phyloP scores from a whole-genome alignment of 2,888 invertebrate species.

The Eristalis intricaria region DNA sequence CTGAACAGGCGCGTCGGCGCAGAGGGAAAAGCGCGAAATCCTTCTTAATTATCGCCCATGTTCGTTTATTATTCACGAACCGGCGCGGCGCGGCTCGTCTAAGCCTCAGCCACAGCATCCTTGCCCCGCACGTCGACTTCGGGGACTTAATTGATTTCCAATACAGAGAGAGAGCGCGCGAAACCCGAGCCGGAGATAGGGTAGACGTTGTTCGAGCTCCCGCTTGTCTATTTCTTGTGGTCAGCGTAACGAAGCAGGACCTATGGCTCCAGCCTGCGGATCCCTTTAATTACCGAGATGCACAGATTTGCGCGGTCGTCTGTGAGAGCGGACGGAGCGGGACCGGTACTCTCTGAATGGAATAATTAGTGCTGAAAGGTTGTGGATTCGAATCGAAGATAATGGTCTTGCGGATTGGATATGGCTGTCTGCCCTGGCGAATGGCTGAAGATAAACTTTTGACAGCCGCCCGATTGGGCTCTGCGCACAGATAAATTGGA shows the following conservation, averaged over 20 bases:
- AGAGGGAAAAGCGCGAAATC: slow-evolving; percentile 54
- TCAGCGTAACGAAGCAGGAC: slow-evolving; percentile 51
- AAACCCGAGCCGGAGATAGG: slow-evolving; percentile 13
- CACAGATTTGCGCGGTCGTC: slow-evolving; percentile 1
- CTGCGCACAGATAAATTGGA: slow-evolving; percentile 53
- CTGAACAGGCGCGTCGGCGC: background rate
- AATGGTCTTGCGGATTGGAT: slow-evolving; percentile 41
- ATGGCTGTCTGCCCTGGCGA: slow-evolving; percentile 32
- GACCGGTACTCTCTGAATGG: slow-evolving; percentile 44
- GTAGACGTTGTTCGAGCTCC: background rate
- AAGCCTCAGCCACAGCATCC: background rate
- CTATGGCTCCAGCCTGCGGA: slow-evolving; percentile 24
- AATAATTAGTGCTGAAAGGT: slow-evolving; percentile 71
- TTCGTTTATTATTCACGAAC: slow-evolving; percentile 72
- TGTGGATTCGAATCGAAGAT: slow-evolving; percentile 62
- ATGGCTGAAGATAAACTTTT: slow-evolving; percentile 61
- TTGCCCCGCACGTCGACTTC: background rate
- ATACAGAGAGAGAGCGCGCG: slow-evolving; percentile 9
- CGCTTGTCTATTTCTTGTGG: slow-evolving; percentile 45
- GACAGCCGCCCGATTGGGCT: slow-evolving; percentile 55
- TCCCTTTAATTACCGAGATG: slow-evolving; percentile 64
- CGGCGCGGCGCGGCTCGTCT: background rate
- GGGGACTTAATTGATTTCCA: slow-evolving; percentile 62
- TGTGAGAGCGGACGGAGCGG: background rate
- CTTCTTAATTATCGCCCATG: slow-evolving; percentile 72